phyloP scores from a whole-genome alignment of 2,113 vertebrate species.

The Xenopus laevis region DNA sequence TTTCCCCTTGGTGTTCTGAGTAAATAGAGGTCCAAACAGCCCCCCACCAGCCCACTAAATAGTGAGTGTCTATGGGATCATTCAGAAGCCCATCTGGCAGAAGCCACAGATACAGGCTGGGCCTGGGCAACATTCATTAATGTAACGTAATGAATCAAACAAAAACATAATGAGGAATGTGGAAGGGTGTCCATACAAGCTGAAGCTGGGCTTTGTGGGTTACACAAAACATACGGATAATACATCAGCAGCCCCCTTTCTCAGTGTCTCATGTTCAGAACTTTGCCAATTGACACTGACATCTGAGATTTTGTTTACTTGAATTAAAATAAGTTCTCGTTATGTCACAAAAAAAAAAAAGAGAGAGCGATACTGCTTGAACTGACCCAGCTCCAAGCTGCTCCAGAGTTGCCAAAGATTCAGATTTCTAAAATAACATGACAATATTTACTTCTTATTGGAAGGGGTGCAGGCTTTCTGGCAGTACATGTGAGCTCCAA shows the following conservation, averaged over 20 bases:
- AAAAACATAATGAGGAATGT: too few species aligned
- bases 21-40: too few species aligned
- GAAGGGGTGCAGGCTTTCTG: constrained; percentile 6
- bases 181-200: too few species aligned
- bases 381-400: constrained; percentile 12
- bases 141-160: too few species aligned
- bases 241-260: not conserved
- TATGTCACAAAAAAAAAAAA: constrained; percentile 24
- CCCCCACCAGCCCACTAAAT: too few species aligned
- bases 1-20: too few species aligned
- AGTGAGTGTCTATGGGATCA: too few species aligned
- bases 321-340: constrained; percentile 35
- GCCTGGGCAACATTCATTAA: too few species aligned
- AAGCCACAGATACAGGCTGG: too few species aligned
- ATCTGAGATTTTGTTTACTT: constrained; percentile 32
- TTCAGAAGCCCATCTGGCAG: too few species aligned
- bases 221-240: not conserved
- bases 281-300: constrained; percentile 25
- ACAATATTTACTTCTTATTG: constrained; percentile 31
- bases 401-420: constrained; percentile 19
- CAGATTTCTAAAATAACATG: constrained; percentile 39
- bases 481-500: constrained; percentile 7
- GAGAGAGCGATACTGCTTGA: constrained; percentile 15
- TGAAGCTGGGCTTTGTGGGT: not conserved
- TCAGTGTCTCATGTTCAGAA: not conserved